A percentile compares a stretch with the other conserved stretches of the same genome.
phyloP scores from a whole-genome alignment of 2,797 vertebrate genomes.

The Leptoclinus maculatus region DNA sequence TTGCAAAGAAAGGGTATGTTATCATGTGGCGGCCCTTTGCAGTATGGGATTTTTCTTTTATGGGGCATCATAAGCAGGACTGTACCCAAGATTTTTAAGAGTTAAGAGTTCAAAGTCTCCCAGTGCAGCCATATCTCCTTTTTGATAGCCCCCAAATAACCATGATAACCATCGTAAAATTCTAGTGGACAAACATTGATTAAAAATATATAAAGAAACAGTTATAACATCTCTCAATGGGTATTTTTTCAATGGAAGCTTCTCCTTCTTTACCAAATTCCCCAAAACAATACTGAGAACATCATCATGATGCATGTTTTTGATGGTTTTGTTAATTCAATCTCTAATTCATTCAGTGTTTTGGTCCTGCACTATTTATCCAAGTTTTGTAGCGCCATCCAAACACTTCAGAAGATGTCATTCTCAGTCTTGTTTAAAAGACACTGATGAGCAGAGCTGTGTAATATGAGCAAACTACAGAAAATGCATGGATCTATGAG shows the following conservation, averaged over 20 bases:
- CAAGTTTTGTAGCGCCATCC: neutral
- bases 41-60: too few species aligned
- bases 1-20: too few species aligned
- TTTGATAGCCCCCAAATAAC: neutral
- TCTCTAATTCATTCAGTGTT: neutral
- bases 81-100: neutral
- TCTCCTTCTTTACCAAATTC: neutral
- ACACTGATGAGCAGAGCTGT: neutral
- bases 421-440: neutral
- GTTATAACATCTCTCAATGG: neutral
- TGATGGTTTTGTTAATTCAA: neutral
- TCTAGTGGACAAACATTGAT: neutral
- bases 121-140: neutral
- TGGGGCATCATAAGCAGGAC: too few species aligned
- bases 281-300: neutral
- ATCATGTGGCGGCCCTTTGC: too few species aligned
- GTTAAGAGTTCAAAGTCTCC: neutral
- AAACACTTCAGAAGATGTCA: neutral
- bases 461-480: slow-evolving; percentile 16
- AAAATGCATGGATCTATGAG: slow-evolving; percentile 20
- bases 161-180: neutral
- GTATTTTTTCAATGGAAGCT: neutral
- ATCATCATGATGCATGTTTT: neutral
- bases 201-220: neutral
- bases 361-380: neutral